Conservation (phyloP, 2,113 vertebrate species). For the Lepus europaeus region DNA sequence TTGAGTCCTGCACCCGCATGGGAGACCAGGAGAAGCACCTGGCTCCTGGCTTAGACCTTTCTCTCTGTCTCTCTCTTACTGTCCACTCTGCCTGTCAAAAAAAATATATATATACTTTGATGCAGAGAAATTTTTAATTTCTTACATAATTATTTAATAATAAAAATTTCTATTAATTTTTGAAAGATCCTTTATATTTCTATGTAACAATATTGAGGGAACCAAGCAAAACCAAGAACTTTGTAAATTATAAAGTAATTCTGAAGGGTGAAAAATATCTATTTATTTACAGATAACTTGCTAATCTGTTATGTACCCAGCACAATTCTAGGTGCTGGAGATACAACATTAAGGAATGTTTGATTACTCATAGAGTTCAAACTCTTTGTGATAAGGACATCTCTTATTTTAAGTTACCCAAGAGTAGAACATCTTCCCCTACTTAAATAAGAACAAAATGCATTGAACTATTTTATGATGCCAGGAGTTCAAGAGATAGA, state of each 20-base stretch:
- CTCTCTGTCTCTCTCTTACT: no score
- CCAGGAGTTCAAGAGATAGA: neutral
- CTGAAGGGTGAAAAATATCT: neutral
- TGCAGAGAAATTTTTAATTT: no score
- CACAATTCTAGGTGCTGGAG: neutral
- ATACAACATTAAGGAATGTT: neutral
- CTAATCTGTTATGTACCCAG: neutral
- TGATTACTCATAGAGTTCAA: neutral
- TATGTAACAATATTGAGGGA: neutral
- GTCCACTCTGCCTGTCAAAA: no score
- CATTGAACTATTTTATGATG: neutral
- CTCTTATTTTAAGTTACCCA: neutral
- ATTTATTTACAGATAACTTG: conserved; percentile 6
- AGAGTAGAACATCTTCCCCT: neutral
- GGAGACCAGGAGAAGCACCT: no score
- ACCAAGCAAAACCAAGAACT: neutral
- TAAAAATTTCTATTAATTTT: no score
- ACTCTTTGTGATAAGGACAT: neutral
- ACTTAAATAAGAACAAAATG: neutral
- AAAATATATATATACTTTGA: no score
- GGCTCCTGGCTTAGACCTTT: no score
- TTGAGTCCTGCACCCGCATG: no score
- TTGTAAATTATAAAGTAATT: neutral
- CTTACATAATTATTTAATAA: no score
- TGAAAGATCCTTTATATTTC: neutral